Percentiles rank a stretch among this genome's conserved stretches.
phyloP scores from a whole-genome alignment of 1,140 invertebrate species.

The Mercenaria mercenaria region DNA sequence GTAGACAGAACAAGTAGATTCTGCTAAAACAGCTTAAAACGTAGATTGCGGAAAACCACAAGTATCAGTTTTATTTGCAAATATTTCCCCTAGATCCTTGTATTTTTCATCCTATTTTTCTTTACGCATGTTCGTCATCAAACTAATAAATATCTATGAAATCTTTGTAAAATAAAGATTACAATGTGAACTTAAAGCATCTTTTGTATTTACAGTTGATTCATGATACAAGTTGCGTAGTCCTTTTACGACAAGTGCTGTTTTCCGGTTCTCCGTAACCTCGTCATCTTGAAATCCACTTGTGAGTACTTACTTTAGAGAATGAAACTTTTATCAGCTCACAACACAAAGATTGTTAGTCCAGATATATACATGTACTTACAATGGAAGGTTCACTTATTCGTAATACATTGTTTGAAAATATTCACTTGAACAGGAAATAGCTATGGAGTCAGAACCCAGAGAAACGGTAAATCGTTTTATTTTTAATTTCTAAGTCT shows the following conservation, averaged over 20 bases:
- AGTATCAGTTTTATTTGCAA: no score
- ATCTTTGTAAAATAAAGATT: background rate
- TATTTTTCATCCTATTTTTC: no score
- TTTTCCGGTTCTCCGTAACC: slow-evolving; percentile 23
- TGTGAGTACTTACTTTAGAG: background rate
- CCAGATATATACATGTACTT: slow-evolving; percentile 21
- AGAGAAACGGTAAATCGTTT: slow-evolving; percentile 32
- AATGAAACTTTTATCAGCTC: slow-evolving; percentile 33
- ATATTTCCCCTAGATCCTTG: no score
- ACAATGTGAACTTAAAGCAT: background rate
- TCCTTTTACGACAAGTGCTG: slow-evolving; percentile 21
- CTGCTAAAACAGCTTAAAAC: no score
- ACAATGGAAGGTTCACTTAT: slow-evolving; percentile 23
- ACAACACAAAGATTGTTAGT: slow-evolving; percentile 27
- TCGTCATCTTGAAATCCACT: slow-evolving; percentile 28
- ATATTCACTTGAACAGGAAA: slow-evolving; percentile 42
- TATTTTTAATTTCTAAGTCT: background rate
- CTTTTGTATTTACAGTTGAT: background rate
- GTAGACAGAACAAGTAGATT: no score
- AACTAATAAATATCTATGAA: no score
- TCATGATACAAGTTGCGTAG: background rate
- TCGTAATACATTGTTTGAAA: slow-evolving; percentile 43
- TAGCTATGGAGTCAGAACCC: slow-evolving; percentile 3
- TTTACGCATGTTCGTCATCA: no score
- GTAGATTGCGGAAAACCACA: no score